Evolutionary conservation across 2,797 vertebrate genomes (phyloP).

Genomic region (Picus viridis): DNA sequence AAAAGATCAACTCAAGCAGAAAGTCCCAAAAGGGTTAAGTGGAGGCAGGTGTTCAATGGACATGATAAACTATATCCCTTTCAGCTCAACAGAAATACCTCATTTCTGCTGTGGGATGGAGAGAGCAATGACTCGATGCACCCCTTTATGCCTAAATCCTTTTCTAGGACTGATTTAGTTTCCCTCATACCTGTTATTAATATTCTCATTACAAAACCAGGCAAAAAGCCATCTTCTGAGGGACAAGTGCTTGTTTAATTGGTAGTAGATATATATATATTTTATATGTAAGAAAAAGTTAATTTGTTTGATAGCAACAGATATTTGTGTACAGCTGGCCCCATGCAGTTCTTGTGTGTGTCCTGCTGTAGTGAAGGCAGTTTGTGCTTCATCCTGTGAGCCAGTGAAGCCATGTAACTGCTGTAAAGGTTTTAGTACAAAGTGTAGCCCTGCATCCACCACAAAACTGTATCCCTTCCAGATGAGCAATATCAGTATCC

Average conservation of each 20-base stretch:
- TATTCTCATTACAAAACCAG: not conserved
- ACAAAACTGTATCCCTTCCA: not conserved
- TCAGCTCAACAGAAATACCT: constrained; percentile 35
- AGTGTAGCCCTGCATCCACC: not conserved
- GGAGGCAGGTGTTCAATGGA: constrained; percentile 82
- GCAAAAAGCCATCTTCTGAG: not conserved
- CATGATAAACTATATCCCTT: constrained; percentile 21
- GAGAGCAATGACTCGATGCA: not conserved
- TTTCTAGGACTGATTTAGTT: not conserved
- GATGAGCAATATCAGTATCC: not conserved
- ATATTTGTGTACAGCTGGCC: not conserved
- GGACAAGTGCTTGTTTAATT: not conserved
- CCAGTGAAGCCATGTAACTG: not conserved
- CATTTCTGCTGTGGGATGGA: constrained; percentile 23
- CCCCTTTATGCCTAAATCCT: not conserved
- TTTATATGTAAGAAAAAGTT: not conserved
- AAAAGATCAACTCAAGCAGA: constrained; percentile 86
- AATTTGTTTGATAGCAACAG: not conserved
- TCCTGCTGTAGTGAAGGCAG: not conserved
- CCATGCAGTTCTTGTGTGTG: not conserved
- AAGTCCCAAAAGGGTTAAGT: constrained; percentile 84
- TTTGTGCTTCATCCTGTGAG: not conserved
- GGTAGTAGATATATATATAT: no score
- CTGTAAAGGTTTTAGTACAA: not conserved
- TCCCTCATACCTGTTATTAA: constrained; percentile 9